Percentiles rank a stretch among this genome's conserved stretches.
Evolutionary conservation across 2,888 invertebrate genomes (phyloP).

Genomic region (Caenorhabditis sp.): DNA sequence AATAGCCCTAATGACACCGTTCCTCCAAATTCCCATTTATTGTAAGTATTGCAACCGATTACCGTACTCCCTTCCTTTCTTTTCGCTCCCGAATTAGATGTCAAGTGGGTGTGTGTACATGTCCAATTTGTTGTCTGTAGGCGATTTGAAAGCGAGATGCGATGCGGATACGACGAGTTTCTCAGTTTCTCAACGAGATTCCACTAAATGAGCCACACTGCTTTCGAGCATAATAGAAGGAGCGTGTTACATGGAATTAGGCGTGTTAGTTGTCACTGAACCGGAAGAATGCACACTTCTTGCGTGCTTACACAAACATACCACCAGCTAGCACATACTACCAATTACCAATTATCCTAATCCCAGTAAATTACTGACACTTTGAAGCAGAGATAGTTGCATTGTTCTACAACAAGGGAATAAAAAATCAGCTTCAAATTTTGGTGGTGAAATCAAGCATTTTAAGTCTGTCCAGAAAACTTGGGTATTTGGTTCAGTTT

Average conservation of each 20-base stretch:
- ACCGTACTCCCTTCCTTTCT: constrained; percentile 37
- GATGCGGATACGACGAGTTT: constrained; percentile 46
- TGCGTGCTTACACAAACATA: constrained; percentile 64
- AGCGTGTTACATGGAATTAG: constrained; percentile 65
- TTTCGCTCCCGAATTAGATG: constrained; percentile 52
- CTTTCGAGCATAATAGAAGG: constrained; percentile 53
- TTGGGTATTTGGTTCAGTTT: too few species aligned
- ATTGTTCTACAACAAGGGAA: neutral
- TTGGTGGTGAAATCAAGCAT: neutral
- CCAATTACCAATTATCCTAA: constrained; percentile 56
- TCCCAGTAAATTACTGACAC: constrained; percentile 37
- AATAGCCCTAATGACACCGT: constrained; percentile 57
- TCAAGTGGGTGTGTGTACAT: constrained; percentile 58
- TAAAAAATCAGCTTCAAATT: neutral
- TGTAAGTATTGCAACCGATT: constrained; percentile 33
- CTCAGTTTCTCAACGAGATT: constrained; percentile 22
- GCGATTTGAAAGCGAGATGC: constrained; percentile 6
- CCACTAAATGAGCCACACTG: constrained; percentile 54
- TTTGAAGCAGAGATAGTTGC: neutral
- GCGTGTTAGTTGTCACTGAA: constrained; percentile 60
- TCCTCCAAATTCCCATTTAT: constrained; percentile 18
- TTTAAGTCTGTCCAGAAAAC: neutral
- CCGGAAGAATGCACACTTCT: constrained; percentile 66
- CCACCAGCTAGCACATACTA: constrained; percentile 35
- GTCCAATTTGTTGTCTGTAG: constrained; percentile 55